Evolutionary conservation across 1,140 invertebrate genomes (phyloP).

Genomic region (Anastrepha obliqua): DNA sequence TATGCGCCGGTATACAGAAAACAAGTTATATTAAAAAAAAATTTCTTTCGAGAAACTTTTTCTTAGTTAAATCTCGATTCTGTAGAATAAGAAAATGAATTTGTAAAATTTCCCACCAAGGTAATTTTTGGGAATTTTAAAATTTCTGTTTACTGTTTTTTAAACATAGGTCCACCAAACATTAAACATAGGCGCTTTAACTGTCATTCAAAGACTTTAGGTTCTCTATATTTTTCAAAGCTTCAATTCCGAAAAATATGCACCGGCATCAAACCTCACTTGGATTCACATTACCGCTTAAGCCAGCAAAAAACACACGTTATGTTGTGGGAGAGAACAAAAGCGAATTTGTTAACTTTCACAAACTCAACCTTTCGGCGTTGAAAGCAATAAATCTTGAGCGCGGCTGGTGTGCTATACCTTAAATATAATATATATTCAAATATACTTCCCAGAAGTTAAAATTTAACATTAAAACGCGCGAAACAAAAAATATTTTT

Average conservation of each 20-base stretch:
- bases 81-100: background rate
- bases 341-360: background rate
- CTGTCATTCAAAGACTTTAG: too few species aligned
- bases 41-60: too few species aligned
- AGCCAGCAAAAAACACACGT: too few species aligned
- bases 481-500: background rate
- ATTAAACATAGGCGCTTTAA: too few species aligned
- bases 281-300: too few species aligned
- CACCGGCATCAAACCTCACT: too few species aligned
- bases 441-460: background rate
- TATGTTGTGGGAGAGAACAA: background rate
- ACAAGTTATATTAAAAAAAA: too few species aligned
- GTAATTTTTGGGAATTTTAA: background rate
- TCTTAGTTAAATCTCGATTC: too few species aligned
- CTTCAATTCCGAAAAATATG: too few species aligned
- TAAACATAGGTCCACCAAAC: background rate
- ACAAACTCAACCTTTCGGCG: background rate
- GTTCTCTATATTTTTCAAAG: too few species aligned
- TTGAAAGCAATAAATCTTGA: conserved; percentile 10
- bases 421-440: background rate
- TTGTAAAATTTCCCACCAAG: background rate
- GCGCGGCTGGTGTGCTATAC: background rate
- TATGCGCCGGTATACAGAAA: too few species aligned
- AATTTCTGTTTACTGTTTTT: background rate
- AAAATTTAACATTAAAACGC: background rate